Percentiles rank a stretch among this genome's conserved stretches.
phyloP scores from a whole-genome alignment of 92 coral and sea anemone genomes.

The Actinernus sp. region DNA sequence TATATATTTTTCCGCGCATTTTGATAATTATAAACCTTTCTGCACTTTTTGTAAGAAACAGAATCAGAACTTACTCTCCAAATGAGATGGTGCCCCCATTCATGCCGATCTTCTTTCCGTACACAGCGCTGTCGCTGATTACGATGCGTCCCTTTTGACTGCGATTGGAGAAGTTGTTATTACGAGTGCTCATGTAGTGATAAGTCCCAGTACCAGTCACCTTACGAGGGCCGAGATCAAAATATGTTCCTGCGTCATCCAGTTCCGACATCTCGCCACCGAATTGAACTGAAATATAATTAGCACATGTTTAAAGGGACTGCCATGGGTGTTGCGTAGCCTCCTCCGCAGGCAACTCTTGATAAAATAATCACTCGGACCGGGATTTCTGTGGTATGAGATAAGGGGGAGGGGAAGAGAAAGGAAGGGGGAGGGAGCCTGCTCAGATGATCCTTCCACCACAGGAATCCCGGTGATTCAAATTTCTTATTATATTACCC shows the following conservation, averaged over 20 bases:
- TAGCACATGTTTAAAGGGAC: not conserved
- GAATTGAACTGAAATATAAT: conserved; percentile 67
- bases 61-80: conserved; percentile 43
- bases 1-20: no score
- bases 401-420: not conserved
- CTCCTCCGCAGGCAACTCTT: no score
- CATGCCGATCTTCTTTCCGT: conserved; percentile 70
- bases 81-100: conserved; percentile 83
- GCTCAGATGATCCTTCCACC: no score
- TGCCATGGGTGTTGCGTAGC: no score
- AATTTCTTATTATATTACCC: no score
- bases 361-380: no score
- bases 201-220: conserved; percentile 90
- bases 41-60: no score
- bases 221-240: conserved; percentile 90
- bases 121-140: conserved; percentile 58
- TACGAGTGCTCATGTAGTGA: conserved; percentile 96
- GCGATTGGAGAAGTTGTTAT: conserved; percentile 97
- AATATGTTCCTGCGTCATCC: conserved; percentile 98
- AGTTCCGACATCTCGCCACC: conserved; percentile 99
- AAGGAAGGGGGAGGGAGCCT: not conserved
- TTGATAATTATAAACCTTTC: no score
- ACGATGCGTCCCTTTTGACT: conserved; percentile 94
- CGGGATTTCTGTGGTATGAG: not conserved
- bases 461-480: no score